These are phyloP conservation scores for Reinhardtius hippoglossoides DNA, from an alignment of 2,113 vertebrate genomes.

Conservation along the genomic window DNA sequence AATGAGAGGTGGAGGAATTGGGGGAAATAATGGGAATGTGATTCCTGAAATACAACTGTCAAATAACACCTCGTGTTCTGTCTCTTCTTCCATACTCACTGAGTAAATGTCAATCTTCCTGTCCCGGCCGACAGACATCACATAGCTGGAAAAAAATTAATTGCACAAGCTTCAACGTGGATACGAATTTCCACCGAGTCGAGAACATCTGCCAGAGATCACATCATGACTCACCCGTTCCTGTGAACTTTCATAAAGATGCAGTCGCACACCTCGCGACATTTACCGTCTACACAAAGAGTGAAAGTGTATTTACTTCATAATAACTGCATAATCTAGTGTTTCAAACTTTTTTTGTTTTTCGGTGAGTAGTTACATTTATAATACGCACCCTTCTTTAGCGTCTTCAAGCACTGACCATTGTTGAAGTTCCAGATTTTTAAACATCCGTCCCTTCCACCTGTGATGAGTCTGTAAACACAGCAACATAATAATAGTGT, in stretches of 20 bases:
- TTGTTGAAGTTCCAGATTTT: slow-evolving; percentile 84
- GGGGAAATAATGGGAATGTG: slow-evolving; percentile 49
- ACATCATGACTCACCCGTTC: slow-evolving; percentile 79
- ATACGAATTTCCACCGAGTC: slow-evolving; percentile 26
- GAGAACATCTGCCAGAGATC: slow-evolving; percentile 33
- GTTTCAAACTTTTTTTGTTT: neutral
- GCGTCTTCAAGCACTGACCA: slow-evolving; percentile 72
- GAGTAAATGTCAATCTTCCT: slow-evolving; percentile 83
- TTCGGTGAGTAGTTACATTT: neutral
- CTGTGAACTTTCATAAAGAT: slow-evolving; percentile 79
- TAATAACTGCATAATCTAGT: neutral
- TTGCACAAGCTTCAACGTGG: slow-evolving; percentile 37
- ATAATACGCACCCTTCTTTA: slow-evolving; percentile 71
- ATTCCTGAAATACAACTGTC: slow-evolving; percentile 30
- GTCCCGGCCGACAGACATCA: slow-evolving; percentile 82
- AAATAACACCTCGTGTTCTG: slow-evolving; percentile 22
- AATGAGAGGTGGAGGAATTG: slow-evolving; percentile 14
- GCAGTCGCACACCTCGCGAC: slow-evolving; percentile 82
- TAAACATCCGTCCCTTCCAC: slow-evolving; percentile 81
- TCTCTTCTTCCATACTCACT: slow-evolving; percentile 79
- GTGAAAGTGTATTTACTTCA: slow-evolving; percentile 2
- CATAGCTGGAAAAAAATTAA: slow-evolving; percentile 74
- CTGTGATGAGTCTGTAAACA: slow-evolving; percentile 79
- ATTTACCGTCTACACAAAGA: slow-evolving; percentile 67
- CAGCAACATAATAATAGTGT: neutral